Conservation (phyloP, 2,888 invertebrate species). For the Agrotis clavis region DNA sequence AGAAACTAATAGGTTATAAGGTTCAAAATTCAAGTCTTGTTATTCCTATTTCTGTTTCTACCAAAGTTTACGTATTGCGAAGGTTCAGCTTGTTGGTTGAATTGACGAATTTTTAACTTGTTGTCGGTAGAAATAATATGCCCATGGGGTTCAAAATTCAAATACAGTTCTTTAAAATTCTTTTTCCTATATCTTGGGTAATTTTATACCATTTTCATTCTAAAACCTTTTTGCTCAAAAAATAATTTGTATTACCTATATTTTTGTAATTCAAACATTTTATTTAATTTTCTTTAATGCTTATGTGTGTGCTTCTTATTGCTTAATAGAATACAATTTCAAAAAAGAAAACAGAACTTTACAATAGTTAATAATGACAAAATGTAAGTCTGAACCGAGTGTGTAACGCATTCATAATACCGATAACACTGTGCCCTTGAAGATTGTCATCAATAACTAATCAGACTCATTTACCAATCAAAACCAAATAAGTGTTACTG, state of each 20-base stretch:
- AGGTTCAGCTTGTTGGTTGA: neutral
- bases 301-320: neutral
- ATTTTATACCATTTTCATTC: neutral
- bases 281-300: neutral
- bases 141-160: neutral
- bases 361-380: too few species aligned
- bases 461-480: slow-evolving; percentile 34
- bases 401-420: neutral
- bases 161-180: neutral
- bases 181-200: neutral
- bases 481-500: slow-evolving; percentile 23
- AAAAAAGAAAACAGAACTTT: too few species aligned
- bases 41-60: slow-evolving; percentile 18
- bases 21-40: slow-evolving; percentile 38
- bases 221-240: neutral
- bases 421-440: slow-evolving; percentile 33
- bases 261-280: too few species aligned
- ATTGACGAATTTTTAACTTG: neutral
- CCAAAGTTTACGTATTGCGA: slow-evolving; percentile 23
- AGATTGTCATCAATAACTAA: slow-evolving; percentile 23
- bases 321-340: neutral
- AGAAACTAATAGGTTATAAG: slow-evolving; percentile 28
- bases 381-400: neutral
- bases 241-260: neutral
- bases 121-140: neutral